Conservation (phyloP, 2,888 invertebrate species). For the Ectemnius cavifrons region DNA sequence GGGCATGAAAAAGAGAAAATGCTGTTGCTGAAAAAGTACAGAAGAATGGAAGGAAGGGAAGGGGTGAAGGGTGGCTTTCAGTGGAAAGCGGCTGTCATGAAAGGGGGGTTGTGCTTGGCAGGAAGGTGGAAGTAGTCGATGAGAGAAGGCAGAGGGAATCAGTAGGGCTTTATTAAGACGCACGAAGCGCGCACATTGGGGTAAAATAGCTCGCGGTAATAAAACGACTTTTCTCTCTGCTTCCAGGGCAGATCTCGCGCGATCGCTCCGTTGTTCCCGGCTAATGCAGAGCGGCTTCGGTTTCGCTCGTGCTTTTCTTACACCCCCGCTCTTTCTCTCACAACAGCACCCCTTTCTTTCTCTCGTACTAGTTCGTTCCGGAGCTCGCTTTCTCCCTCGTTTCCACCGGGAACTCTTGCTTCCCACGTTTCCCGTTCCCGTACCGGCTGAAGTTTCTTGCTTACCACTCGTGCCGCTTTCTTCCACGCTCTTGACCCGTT, state of each 20-base stretch:
- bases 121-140: constrained; percentile 6
- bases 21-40: constrained; percentile 34
- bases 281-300: constrained; percentile 48
- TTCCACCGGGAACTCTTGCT: constrained; percentile 10
- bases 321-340: constrained; percentile 2
- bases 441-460: constrained; percentile 1
- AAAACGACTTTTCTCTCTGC: constrained; percentile 54
- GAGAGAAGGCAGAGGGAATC: constrained; percentile 24
- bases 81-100: constrained; percentile 40
- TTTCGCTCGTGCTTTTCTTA: not conserved
- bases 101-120: constrained; percentile 28
- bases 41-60: not conserved
- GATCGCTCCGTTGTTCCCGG: constrained; percentile 64
- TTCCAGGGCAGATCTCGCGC: constrained; percentile 48
- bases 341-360: not conserved
- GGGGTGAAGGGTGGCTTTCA: constrained; percentile 3
- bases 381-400: constrained; percentile 1
- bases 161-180: constrained; percentile 62
- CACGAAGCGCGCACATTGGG: constrained; percentile 33
- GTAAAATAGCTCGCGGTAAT: constrained; percentile 55
- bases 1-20: constrained; percentile 59
- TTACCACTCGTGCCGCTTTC: constrained; percentile 11
- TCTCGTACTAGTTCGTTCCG: constrained; percentile 20
- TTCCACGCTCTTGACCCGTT: constrained; percentile 53
- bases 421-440: constrained; percentile 2